Conservation (phyloP, 2,888 invertebrate genomes). For the Ashinkailepas kermadecensis region DNA sequence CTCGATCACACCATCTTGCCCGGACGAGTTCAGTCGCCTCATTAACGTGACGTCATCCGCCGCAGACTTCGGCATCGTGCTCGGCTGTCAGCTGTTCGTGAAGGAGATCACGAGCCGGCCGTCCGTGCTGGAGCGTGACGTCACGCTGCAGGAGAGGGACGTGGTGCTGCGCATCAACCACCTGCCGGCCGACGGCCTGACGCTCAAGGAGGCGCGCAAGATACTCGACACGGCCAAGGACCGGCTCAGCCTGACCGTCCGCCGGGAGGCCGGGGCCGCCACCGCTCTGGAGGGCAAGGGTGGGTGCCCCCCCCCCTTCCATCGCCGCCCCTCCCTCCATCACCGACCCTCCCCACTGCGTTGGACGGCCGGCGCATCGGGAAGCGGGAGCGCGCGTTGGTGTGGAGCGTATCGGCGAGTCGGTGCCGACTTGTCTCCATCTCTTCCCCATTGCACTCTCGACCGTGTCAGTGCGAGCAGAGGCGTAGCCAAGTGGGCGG, state of each 20-base stretch:
- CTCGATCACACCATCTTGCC: too few species aligned
- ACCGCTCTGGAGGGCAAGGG: background rate
- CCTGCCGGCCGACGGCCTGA: slow-evolving; percentile 67
- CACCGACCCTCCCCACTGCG: too few species aligned
- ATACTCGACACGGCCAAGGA: slow-evolving; percentile 90
- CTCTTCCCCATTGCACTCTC: too few species aligned
- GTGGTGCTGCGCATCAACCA: slow-evolving; percentile 80
- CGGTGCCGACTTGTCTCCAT: too few species aligned
- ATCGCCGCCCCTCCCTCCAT: background rate
- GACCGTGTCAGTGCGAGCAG: too few species aligned
- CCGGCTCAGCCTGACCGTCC: slow-evolving; percentile 71
- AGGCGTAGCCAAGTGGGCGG: too few species aligned
- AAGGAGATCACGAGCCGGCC: slow-evolving; percentile 80
- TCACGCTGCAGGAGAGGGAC: slow-evolving; percentile 72
- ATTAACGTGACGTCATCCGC: too few species aligned
- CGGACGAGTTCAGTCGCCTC: too few species aligned
- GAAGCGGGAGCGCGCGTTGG: too few species aligned
- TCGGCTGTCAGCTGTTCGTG: slow-evolving; percentile 89
- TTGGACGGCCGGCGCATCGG: too few species aligned
- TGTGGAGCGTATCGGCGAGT: too few species aligned
- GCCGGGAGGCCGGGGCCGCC: background rate
- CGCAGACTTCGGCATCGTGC: slow-evolving; percentile 84
- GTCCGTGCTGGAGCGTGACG: slow-evolving; percentile 52
- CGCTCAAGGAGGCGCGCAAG: slow-evolving; percentile 88
- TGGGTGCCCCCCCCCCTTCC: too few species aligned